These are phyloP conservation scores for Urocyon cinereoargenteus DNA, from an alignment of 2,797 vertebrate species.

Conservation along the genomic window DNA sequence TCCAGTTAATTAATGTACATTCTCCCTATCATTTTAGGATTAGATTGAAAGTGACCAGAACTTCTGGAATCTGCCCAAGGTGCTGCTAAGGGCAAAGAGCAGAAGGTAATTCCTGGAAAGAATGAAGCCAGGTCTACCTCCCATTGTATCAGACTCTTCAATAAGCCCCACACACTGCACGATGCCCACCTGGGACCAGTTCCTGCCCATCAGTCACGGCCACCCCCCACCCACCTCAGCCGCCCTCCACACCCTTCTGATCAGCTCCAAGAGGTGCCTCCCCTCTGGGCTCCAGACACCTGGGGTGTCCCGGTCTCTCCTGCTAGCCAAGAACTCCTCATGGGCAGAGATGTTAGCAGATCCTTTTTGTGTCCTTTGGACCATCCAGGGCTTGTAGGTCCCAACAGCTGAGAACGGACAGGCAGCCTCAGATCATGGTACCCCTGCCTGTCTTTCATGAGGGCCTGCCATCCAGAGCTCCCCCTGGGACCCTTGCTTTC, in stretches of 20 bases:
- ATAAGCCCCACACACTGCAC: neutral
- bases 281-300: neutral
- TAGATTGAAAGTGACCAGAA: neutral
- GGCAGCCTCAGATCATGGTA: neutral
- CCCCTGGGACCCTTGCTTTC: neutral
- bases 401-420: neutral
- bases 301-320: neutral
- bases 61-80: neutral
- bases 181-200: fast-evolving
- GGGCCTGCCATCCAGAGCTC: fast-evolving
- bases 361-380: neutral
- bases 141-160: neutral
- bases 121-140: neutral
- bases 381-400: neutral
- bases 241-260: neutral
- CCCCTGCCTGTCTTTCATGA: neutral
- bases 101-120: neutral
- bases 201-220: neutral
- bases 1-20: neutral
- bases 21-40: neutral
- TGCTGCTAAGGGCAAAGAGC: neutral
- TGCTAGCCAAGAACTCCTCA: neutral
- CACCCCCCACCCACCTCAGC: neutral
- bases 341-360: neutral
- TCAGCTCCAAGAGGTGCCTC: neutral